Conservation (phyloP, 2,113 vertebrate species). For the Microtus ochrogaster region DNA sequence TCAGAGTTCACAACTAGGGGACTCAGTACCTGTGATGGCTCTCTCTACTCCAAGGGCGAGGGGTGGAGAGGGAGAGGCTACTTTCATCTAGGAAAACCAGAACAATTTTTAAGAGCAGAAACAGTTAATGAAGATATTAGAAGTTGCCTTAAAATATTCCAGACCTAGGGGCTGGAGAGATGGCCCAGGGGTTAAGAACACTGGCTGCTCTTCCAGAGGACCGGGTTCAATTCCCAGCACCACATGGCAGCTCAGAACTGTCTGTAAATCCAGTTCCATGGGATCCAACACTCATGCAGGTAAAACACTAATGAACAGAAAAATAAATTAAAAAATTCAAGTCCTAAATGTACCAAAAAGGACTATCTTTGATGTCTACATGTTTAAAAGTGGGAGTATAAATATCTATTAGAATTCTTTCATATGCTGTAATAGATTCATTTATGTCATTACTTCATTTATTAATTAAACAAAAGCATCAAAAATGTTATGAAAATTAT, state of each 20-base stretch:
- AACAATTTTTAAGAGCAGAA: constrained; percentile 22
- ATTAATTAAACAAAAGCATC: constrained; percentile 45
- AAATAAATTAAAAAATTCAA: not conserved
- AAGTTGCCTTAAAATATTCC: constrained; percentile 29
- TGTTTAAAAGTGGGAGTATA: not conserved
- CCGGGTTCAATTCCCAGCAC: too few species aligned
- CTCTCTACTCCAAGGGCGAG: not conserved
- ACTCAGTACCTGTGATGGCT: not conserved
- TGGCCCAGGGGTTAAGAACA: too few species aligned
- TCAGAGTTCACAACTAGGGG: not conserved
- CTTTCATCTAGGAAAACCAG: not conserved
- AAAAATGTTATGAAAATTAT: constrained; percentile 40
- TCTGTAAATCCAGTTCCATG: too few species aligned
- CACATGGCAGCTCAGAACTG: too few species aligned
- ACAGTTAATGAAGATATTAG: constrained; percentile 27
- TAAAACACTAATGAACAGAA: too few species aligned
- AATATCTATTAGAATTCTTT: not conserved
- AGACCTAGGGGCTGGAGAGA: not conserved
- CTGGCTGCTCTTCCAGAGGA: too few species aligned
- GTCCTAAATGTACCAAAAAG: not conserved
- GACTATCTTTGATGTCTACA: not conserved
- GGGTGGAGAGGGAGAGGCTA: not conserved
- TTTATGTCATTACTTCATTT: constrained; percentile 22
- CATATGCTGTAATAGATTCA: not conserved
- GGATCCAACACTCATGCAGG: too few species aligned